phyloP scores from a whole-genome alignment of 2,888 invertebrate species.

The Elysia crispata region DNA sequence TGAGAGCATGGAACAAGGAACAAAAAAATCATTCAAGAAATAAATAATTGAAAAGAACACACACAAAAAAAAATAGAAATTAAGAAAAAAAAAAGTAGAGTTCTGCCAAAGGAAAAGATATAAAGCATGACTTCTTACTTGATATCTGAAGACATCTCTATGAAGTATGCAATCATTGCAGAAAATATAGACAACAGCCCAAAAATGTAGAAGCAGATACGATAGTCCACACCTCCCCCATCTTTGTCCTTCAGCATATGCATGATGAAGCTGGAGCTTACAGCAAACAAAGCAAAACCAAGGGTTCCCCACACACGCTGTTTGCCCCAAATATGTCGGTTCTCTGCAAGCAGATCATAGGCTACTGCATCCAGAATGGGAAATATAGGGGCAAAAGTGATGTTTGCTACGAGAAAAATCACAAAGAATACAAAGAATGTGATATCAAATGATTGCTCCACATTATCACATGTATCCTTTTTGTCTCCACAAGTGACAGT shows the following conservation, averaged over 20 bases:
- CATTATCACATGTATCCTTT: background rate
- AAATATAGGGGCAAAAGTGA: constrained; percentile 89
- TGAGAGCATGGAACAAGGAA: too few species aligned
- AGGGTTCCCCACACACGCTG: constrained; percentile 93
- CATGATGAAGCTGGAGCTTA: constrained; percentile 72
- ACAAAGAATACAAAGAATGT: constrained; percentile 89
- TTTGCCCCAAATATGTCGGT: constrained; percentile 87
- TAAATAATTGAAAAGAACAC: too few species aligned
- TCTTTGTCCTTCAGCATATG: constrained; percentile 53
- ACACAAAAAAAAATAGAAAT: too few species aligned
- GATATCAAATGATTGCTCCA: constrained; percentile 42
- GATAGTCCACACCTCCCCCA: constrained; percentile 57
- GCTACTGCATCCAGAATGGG: constrained; percentile 93
- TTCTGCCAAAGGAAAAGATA: too few species aligned
- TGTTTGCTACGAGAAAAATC: constrained; percentile 87
- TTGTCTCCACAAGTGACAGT: constrained; percentile 22
- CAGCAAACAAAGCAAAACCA: constrained; percentile 83
- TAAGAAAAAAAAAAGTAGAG: too few species aligned
- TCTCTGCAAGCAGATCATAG: constrained; percentile 89
- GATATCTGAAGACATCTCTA: constrained; percentile 61
- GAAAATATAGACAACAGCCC: constrained; percentile 85
- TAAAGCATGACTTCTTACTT: constrained; percentile 32
- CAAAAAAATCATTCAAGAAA: too few species aligned
- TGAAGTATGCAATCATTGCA: constrained; percentile 82
- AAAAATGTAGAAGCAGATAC: constrained; percentile 68